Evolutionary conservation across 2,888 invertebrate species (phyloP), one percentile per base, ranked within the genome.

Genomic region (Acanthoscelides obtectus): DNA sequence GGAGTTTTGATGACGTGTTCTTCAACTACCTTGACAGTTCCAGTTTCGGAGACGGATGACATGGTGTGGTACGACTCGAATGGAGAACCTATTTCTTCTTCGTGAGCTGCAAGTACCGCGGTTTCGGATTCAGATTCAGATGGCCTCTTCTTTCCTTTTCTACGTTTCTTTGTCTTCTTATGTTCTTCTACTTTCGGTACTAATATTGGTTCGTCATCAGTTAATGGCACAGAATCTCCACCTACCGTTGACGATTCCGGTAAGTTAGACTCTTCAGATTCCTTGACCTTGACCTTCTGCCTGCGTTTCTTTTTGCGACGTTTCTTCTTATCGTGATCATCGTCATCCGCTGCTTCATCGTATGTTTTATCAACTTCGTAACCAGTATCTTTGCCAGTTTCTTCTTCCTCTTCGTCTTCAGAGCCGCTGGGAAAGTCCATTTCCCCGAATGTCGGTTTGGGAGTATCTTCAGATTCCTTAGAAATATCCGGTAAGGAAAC

Each of bases 341-440:
- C 84, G 19, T 85, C 83, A 22, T 86, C 86, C 81, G 89, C 74
- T 84, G 88, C 81, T 84, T 91, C 87, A 83, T 90, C 88, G 79
- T 90, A 87, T 0, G 91, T 89, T 74, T 90, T 86, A 79, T 92
- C 93, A 12, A 92, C 89, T 81, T 93, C 93, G 80, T 94, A 93
- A n/a, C 93, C 93, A 74, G 87, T 87, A 80, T 90, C 91, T 82
- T 88, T 88, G 67, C 87, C 85, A 22, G 22, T 25, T 70, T 87
- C 87, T 70, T 74, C 75, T 17, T 73, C 75, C 25, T 73, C 72
- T 71, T 88, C 88, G 22, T 85, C 81, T 68, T 83, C 83, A 25
- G 83, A 81, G 25, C 81, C 81, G 17, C 79, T 80, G 19, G 78
- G 76, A 8, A 79, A 67, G 71, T 82, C 84, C 70, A 85, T 83